phyloP scores from a whole-genome alignment of 2,888 invertebrate genomes.

The Cryptophagus acutangulus region DNA sequence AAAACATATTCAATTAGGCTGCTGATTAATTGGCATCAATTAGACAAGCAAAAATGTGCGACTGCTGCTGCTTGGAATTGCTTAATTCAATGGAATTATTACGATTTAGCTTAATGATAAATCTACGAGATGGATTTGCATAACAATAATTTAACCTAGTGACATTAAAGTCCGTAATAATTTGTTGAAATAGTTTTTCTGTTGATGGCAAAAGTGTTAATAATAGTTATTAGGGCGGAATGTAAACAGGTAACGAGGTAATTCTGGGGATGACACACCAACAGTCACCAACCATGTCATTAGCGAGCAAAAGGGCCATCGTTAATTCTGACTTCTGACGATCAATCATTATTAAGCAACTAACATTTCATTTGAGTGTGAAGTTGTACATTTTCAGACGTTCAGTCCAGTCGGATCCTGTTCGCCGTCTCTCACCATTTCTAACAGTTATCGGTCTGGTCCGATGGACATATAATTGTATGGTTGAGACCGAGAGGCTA shows the following conservation, averaged over 20 bases:
- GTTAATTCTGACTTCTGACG: conserved; percentile 27
- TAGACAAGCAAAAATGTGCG: no score
- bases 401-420: conserved; percentile 16
- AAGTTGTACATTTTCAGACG: conserved; percentile 27
- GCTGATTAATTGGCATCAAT: no score
- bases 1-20: no score
- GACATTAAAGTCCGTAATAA: no score
- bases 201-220: conserved; percentile 6
- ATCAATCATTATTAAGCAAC: conserved; percentile 38
- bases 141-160: no score
- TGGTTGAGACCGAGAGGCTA: conserved; percentile 32
- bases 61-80: no score
- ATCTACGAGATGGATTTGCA: no score
- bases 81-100: no score
- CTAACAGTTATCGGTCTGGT: conserved; percentile 18
- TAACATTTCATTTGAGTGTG: conserved; percentile 33
- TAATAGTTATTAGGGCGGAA: conserved; percentile 20
- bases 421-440: conserved; percentile 2
- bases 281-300: conserved; percentile 34
- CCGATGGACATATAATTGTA: conserved; percentile 34
- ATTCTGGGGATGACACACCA: conserved; percentile 33
- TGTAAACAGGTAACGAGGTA: conserved; percentile 33
- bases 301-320: conserved; percentile 25
- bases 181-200: no score
- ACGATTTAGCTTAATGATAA: no score